phyloP scores from a whole-genome alignment of 1,140 invertebrate genomes.

The Calephelis nemesis region DNA sequence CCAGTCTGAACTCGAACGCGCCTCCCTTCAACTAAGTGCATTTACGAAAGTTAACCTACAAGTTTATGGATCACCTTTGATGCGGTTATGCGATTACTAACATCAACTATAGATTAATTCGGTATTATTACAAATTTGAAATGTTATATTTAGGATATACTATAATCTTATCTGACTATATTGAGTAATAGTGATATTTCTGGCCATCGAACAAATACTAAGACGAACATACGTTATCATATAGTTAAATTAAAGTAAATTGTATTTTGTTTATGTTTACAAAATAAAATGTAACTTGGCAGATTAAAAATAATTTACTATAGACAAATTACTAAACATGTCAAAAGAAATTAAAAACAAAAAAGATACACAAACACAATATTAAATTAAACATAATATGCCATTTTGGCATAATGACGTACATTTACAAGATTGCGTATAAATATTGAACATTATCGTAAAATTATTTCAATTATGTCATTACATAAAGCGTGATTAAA shows the following conservation, averaged over 20 bases:
- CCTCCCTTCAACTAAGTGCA: not conserved
- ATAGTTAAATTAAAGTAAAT: constrained; percentile 16
- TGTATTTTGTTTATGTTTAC: constrained; percentile 17
- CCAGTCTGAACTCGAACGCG: not conserved
- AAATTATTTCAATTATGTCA: too few species aligned
- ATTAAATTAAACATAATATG: not conserved
- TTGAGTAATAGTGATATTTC: constrained; percentile 21
- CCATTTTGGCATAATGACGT: not conserved
- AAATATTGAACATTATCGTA: too few species aligned
- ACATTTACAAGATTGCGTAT: too few species aligned
- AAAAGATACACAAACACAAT: not conserved
- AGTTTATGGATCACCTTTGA: constrained; percentile 22
- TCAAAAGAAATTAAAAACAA: not conserved
- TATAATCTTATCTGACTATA: constrained; percentile 26
- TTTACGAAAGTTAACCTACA: constrained; percentile 18
- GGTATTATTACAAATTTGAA: constrained; percentile 25
- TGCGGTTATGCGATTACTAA: constrained; percentile 26
- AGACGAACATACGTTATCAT: constrained; percentile 14
- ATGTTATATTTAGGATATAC: constrained; percentile 20
- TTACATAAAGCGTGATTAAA: too few species aligned
- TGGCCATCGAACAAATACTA: constrained; percentile 26
- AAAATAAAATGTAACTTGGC: not conserved
- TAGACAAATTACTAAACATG: not conserved
- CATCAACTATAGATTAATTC: constrained; percentile 28
- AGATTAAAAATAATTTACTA: constrained; percentile 1